Evolutionary conservation across 2,113 vertebrate species (phyloP).

Genomic region (Nesoenas mayeri): DNA sequence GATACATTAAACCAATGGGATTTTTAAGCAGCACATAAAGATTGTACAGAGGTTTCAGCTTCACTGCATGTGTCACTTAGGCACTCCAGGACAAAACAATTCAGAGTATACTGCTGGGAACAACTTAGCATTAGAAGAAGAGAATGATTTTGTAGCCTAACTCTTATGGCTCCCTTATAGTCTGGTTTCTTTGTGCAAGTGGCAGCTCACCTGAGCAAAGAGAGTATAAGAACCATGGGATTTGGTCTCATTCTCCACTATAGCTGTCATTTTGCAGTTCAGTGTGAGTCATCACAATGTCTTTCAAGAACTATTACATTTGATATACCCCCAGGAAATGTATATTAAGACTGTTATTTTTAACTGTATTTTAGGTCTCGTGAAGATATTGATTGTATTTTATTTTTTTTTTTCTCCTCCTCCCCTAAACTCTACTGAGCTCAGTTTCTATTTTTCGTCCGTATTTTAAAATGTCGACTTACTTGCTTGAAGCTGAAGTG

Average conservation of each 20-base stretch:
- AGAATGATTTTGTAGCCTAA: neutral
- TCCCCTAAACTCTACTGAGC: neutral
- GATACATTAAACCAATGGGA: neutral
- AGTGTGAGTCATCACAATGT: neutral
- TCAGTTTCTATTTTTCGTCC: neutral
- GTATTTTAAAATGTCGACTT: neutral
- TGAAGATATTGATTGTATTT: neutral
- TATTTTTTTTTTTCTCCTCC: neutral
- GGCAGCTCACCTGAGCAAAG: neutral
- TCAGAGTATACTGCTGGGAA: neutral
- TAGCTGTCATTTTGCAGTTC: neutral
- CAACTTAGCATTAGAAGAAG: neutral
- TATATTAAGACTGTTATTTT: neutral
- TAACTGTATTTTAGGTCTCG: neutral
- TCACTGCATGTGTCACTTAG: neutral
- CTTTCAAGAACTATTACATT: neutral
- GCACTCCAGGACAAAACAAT: slow-evolving; percentile 4
- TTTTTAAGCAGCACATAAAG: neutral
- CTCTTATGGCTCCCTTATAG: neutral
- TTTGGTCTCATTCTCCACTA: neutral
- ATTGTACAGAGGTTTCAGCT: neutral
- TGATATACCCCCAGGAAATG: neutral
- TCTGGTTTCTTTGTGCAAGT: neutral
- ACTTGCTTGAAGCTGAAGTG: neutral
- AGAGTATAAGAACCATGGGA: neutral